phyloP scores from a whole-genome alignment of 2,888 invertebrate genomes.

The Cremastinae sp. region DNA sequence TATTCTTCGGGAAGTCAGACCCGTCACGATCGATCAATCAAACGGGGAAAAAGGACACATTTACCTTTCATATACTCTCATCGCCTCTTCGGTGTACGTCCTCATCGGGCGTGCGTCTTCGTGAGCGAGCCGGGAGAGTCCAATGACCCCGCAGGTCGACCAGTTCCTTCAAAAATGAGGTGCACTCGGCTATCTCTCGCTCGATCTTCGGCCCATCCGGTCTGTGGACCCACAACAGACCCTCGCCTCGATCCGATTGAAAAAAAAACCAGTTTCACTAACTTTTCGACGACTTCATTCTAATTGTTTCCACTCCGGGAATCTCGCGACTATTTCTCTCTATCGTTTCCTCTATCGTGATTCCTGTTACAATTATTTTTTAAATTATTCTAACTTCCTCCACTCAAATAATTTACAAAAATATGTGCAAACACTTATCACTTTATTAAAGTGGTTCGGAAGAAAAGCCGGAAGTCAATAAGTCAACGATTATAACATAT shows the following conservation, averaged over 20 bases:
- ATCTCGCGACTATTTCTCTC: not conserved
- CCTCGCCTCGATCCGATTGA: slow-evolving; percentile 39
- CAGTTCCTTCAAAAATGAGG: slow-evolving; percentile 60
- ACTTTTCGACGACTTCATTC: slow-evolving; percentile 41
- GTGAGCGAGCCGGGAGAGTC: slow-evolving; percentile 31
- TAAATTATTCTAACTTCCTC: not conserved
- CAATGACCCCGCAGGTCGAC: slow-evolving; percentile 54
- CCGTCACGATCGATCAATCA: slow-evolving; percentile 58
- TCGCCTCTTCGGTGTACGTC: slow-evolving; percentile 27
- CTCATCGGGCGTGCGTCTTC: not conserved
- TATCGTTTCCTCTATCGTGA: too few relatives aligned
- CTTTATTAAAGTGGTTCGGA: not conserved
- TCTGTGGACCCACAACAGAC: slow-evolving; percentile 55
- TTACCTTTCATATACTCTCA: slow-evolving; percentile 38
- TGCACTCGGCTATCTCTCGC: slow-evolving; percentile 60
- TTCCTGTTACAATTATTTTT: too few relatives aligned
- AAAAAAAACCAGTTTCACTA: slow-evolving; percentile 30
- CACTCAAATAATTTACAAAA: not conserved
- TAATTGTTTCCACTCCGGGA: slow-evolving; percentile 18
- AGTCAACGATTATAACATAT: too few relatives aligned
- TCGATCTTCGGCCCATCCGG: slow-evolving; percentile 61
- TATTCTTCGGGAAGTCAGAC: slow-evolving; percentile 44
- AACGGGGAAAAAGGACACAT: slow-evolving; percentile 37
- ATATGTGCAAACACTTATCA: not conserved
- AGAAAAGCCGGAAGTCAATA: too few relatives aligned